phyloP scores from a whole-genome alignment of 2,797 vertebrate species.

The Anabas testudineus region DNA sequence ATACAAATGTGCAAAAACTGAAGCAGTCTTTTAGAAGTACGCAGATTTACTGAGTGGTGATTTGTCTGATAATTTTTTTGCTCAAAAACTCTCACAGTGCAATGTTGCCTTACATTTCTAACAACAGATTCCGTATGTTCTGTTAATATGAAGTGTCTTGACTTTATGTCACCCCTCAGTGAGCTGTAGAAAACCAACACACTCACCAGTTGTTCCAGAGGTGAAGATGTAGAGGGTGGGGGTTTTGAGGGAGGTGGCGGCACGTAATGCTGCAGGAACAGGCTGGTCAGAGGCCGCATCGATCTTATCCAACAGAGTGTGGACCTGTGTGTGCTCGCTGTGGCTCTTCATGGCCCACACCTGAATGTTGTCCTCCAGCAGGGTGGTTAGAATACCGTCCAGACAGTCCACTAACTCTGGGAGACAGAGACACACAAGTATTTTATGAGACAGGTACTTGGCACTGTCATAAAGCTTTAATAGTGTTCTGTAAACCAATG shows the following conservation, averaged over 20 bases:
- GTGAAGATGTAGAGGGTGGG: constrained; percentile 94
- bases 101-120: too few relatives aligned
- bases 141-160: too few relatives aligned
- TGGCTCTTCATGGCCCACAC: constrained; percentile 87
- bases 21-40: too few relatives aligned
- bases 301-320: constrained; percentile 83
- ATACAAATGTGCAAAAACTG: too few relatives aligned
- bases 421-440: not conserved
- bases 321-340: constrained; percentile 50
- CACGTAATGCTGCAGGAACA: constrained; percentile 75
- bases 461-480: too few relatives aligned
- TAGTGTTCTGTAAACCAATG: too few relatives aligned
- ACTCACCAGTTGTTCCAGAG: constrained; percentile 92
- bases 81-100: too few relatives aligned
- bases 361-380: constrained; percentile 81
- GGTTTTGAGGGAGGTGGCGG: constrained; percentile 77
- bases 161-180: too few relatives aligned
- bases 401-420: constrained; percentile 86
- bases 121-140: too few relatives aligned
- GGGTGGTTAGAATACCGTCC: constrained; percentile 82
- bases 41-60: too few relatives aligned
- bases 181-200: not conserved
- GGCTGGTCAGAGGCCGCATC: constrained; percentile 79
- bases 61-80: too few relatives aligned
- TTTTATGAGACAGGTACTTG: not conserved